Evolutionary conservation across 2,888 invertebrate species (phyloP), one percentile per base, ranked within the genome.

Genomic region (Pollenia labialis): DNA sequence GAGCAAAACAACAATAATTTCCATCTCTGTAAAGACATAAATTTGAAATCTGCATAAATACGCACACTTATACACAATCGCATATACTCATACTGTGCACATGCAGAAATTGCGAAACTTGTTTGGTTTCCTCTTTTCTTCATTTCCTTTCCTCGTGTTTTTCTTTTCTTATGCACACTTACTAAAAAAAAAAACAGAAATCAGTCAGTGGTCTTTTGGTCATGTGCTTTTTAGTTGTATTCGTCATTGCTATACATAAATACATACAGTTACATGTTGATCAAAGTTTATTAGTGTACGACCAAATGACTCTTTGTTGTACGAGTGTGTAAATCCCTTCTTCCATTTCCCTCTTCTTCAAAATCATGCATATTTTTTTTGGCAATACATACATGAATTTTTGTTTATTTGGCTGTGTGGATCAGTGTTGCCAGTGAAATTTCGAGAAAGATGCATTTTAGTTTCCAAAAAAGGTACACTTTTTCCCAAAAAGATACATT

Each of bases 261-360:
- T 23, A 46, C 71, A 56, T 46, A 18, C 56, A 72, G 14, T 48
- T 81, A 75, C 83, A 77, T 75, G 81, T 81, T 81, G 81, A 81
- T 81, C 75, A 75, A 72, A 60, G 48, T 58, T 32, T 68, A 32
- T 58, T 68, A 16, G 18, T 18, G 40, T 50, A 62, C 6, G n/a
- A 62, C 40, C 23, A 16, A 18, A 71, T 18, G 14, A 23, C 16
- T 42, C 3, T 52, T 11, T 40, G n/a, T 14, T 62, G 40, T 44
- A 8, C 40, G 11, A 32, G 18, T 42, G n/a, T 16, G 6, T 14
- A 23, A 23, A 8, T 60, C 32, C 42, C 10, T 12, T 16, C 50
- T 1, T 62, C 12, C 7, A 14, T 2, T 14, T 9, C 23, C 44
- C 6, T 69, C 11, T 60, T 60, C 8, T n/a, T 3, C 4, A 14